Evolutionary conservation across 2,113 vertebrate genomes (phyloP), one percentile per base, ranked within the genome.

Genomic region (Prunella fulvescens): DNA sequence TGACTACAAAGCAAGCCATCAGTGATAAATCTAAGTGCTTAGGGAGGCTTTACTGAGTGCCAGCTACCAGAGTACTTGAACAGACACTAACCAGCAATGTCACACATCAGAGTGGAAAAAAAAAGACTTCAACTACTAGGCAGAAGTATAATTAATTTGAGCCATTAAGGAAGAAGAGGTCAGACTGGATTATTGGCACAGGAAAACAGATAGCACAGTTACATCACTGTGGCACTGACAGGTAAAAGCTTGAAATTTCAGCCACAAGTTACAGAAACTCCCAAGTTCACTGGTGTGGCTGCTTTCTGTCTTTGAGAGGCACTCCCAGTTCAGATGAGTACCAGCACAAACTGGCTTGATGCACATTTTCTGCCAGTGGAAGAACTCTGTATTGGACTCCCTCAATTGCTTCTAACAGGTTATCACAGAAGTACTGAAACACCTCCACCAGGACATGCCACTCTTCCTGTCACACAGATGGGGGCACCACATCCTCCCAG

Each of bases 381-480:
- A 79, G 24, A 69, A 57, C 23, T 57, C 81, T 56, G 12, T n/a
- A 28, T 0, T 33, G 16, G 25, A 66, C 24, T 70, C 40, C 26
- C 79, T 24, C 48, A 53, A 5, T 4, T 44, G 13, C 14, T 61
- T 37, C 48, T 33, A 72, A 45, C 31, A 92, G 24, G 40, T 89
- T 48, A 53, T 18, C 45, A n/a, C 0, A 18, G 28, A 86, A 26
- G 11, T 13, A 23, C 31, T 40, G 33, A 37, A 60, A 31, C 53
- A 40, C 35, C 56, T 66, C 33, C 65, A 65, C 17, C 53, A 64
- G 44, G 51, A 67, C 28, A 39, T 1, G 3, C n/a, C n/a, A 67
- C 1, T 1, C 28, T 19, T 72, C 66, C 66, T 35, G 58, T 7
- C 50, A 69, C 62, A 31, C 0, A 1, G 60, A 54, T 0, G 39